Base-by-base conservation (phyloP, 2,888 invertebrate species). In the Acrobeloides nanus region DNA sequence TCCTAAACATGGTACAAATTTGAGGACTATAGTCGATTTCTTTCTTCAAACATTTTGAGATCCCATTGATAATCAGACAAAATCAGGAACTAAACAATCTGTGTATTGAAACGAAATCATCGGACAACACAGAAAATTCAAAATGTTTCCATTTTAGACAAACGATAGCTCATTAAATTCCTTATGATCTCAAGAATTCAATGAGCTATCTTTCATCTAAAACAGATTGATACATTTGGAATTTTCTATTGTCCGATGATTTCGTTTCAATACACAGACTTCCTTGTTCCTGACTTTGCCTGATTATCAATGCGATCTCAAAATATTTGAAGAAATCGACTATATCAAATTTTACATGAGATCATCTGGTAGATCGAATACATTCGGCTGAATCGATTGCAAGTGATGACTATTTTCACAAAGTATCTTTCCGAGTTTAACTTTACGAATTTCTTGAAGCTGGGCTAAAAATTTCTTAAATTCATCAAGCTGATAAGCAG, bases 371-470 rank as follows among this genome's bases (percentile, higher is more conserved):
- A 89, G 78, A 74, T 90, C 89, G 70, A 92, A 88, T 1, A 86
- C 83, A 2, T 86, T 85, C 41, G 87, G 81, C 72, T 92, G 90
- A 75, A 92, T 86, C 47, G 86, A 85, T 7, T 83, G 42, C 26
- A 59, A 38, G 29, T 61, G 48, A 32, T 62, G 55, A 17, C 55
- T 82, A 77, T 89, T 90, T 55, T 87, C 85, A 69, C 92, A 92
- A 49, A 88, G 75, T 1, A 89, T 75, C 74, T 88, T 88, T 0
- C 89, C 83, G 39, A 92, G 73, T 0, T 87, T 87, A 1, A 82
- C 80, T 75, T 89, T 89, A 0, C 87, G 82, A 45, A 92, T 83
- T 75, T 88, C 86, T 0, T 77, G 75, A 12, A 90, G 77, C 81
- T 92, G 90, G 15, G 64, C 74, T 62, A 49, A 26, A 39, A 23